phyloP scores from a whole-genome alignment of 2,113 vertebrate species.

The Martes martes region DNA sequence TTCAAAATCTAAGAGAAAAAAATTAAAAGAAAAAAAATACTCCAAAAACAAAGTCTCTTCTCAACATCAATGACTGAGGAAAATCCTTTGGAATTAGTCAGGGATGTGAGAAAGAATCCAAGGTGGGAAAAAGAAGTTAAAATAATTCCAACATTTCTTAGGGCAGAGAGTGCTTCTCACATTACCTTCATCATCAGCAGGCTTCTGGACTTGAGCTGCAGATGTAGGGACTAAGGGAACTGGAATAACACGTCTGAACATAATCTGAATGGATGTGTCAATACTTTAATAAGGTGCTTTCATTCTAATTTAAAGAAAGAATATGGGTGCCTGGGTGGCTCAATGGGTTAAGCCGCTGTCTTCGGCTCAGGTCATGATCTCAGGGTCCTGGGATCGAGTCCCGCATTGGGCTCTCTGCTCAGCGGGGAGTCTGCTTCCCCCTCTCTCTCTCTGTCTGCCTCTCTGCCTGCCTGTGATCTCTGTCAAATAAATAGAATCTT shows the following conservation, averaged over 20 bases:
- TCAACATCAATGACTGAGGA: neutral
- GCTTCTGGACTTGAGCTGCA: neutral
- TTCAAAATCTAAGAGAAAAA: neutral
- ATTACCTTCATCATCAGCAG: neutral
- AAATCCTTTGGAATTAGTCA: neutral
- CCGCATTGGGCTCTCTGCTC: too few relatives aligned
- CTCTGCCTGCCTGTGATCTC: too few relatives aligned
- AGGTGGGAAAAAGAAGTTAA: neutral
- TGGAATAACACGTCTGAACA: neutral
- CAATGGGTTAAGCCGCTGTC: neutral
- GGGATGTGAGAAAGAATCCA: neutral
- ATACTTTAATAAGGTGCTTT: neutral
- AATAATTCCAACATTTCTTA: neutral
- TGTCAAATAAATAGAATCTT: too few relatives aligned
- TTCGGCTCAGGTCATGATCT: neutral
- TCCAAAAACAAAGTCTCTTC: neutral
- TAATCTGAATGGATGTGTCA: neutral
- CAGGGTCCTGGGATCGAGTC: too few relatives aligned
- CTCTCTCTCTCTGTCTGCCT: too few relatives aligned
- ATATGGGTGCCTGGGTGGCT: neutral
- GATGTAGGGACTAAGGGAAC: neutral
- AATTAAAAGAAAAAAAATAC: neutral
- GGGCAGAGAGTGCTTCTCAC: neutral
- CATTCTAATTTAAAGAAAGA: neutral
- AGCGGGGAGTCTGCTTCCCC: too few relatives aligned